Evolutionary conservation across 1,140 invertebrate genomes (phyloP), one percentile per base, ranked within the genome.

Genomic region (Bilobella aurantiaca): DNA sequence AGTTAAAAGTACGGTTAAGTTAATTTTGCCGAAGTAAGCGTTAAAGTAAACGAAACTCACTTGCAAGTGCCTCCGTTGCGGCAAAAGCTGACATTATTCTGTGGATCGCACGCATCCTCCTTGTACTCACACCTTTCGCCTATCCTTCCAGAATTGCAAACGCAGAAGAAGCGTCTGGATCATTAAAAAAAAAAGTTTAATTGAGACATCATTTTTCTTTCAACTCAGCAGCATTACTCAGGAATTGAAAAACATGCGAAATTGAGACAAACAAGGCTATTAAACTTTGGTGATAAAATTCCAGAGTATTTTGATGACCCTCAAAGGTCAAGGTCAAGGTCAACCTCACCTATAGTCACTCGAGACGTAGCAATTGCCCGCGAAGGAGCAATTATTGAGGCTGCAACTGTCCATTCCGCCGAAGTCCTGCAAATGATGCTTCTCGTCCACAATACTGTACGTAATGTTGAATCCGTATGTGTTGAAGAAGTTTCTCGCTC

Each of bases 381-480:
- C 82, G 66, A 86, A 89, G 0, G 89, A 88, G 75, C 91, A 94
- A 58, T 85, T 82, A 57, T 84, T 81, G 21, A 88, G 84, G 46
- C 85, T 89, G 75, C 91, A 94, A 3, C 85, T 83, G 34, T 83
- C 78, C 46, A 1, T 78, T 69, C 69, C 83, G 5, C 49, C 49
- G 25, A 14, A 53, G 3, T 53, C 49, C 82, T 23, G 81, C 79
- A 14, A 79, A 46, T 32, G 63, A 74, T 34, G 75, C 75, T 66
- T 78, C 75, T 73, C 70, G 1, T 77, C 76, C 23, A 68, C 69
- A 28, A 93, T 85, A 74, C 91, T 89, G 75, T 93, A 94, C 2
- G 91, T 94, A 68, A 94, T 86, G 76, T 96, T 96, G 79, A 96
- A 93, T 5, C 91, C 92, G 75, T 87, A 93, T 1, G 92, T 89